phyloP scores from a whole-genome alignment of 2,113 vertebrate genomes.

The Panthera leo region DNA sequence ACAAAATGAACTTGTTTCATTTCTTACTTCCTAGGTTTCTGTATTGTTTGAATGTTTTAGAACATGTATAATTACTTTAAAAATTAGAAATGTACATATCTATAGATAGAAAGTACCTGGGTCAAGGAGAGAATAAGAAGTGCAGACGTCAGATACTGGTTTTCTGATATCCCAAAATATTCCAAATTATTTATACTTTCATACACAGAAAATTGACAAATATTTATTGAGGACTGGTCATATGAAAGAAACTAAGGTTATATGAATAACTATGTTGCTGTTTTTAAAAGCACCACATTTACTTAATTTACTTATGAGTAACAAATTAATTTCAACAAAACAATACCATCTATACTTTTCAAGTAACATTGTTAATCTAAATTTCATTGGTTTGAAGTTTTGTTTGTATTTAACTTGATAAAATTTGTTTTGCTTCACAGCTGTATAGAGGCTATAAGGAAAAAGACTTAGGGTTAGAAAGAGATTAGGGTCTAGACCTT shows the following conservation, averaged over 20 bases:
- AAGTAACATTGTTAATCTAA: not conserved
- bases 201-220: conserved; percentile 10
- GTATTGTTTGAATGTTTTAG: not conserved
- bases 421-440: not conserved
- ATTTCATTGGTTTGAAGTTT: not conserved
- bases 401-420: not conserved
- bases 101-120: not conserved
- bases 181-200: conserved; percentile 6
- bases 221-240: not conserved
- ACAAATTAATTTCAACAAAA: conserved; percentile 14
- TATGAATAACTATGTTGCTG: not conserved
- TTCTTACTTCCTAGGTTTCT: not conserved
- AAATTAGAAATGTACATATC: not conserved
- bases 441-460: not conserved
- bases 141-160: not conserved
- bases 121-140: not conserved
- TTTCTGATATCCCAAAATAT: not conserved
- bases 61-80: not conserved
- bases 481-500: not conserved
- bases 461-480: not conserved
- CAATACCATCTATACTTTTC: not conserved
- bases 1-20: not conserved
- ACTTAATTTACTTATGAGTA: not conserved
- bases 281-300: not conserved
- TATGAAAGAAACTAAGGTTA: not conserved